Evolutionary conservation across 2,113 vertebrate species (phyloP), one percentile per base, ranked within the genome.

Genomic region (Phoenicopterus ruber): DNA sequence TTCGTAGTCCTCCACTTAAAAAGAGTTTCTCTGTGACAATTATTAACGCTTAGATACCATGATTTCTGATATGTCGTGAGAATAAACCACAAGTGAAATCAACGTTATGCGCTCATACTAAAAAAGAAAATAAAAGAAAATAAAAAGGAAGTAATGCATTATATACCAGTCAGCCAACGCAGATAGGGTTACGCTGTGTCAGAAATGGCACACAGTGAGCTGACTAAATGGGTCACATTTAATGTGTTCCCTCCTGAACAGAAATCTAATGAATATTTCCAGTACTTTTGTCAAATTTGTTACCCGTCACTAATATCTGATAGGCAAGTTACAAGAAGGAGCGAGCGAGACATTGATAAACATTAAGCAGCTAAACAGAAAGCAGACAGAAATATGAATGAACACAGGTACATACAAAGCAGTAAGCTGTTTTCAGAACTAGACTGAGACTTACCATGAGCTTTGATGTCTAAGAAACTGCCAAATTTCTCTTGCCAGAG

Each of bases 381-480:
- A 92, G 55, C 47, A 93, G 40, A 65, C 50, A 66, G 82, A 94
- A 89, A 85, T 69, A 91, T 22, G 46, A 88, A 88, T 31, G 31
- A 78, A 85, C 32, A 80, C 14, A 72, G 57, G 25, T 61, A 79
- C 55, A 52, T 32, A 76, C 31, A 93, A 97, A 95, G 65, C 62
- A 93, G 66, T 66, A 91, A 93, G 31, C 63, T 63, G 59, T 44
- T 86, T 94, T 90, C 91, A 96, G 78, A 81, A 85, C 4, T 17
- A 82, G 20, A 85, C 63, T 88, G 46, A 91, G 72, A 55, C 98
- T 97, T 97, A 99, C 99, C 99, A 78, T 99, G 98, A 82, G 98
- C 98, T 98, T 99, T 99, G 94, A 99, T 67, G 94, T 99, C 99
- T 94, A 98, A 94, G 98, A 99, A 99, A 46, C 93, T 93, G 96